Percentiles rank a stretch among this genome's conserved stretches.
phyloP scores from a whole-genome alignment of 2,797 vertebrate species.

The Notoglanidium macrostoma region DNA sequence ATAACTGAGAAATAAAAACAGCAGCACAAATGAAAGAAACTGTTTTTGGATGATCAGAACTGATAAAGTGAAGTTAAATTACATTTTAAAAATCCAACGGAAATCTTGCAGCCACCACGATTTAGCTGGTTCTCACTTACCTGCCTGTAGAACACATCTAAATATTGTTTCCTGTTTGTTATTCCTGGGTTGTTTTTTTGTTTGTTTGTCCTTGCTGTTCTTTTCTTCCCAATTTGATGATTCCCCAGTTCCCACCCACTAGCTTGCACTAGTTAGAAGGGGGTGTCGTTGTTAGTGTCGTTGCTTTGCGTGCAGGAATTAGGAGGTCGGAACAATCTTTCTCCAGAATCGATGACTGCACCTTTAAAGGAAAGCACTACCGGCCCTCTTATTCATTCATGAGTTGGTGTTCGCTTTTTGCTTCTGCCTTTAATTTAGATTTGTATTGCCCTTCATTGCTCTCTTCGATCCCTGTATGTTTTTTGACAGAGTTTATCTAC shows the following conservation, averaged over 20 bases:
- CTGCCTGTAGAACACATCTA: neutral
- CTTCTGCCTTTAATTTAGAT: neutral
- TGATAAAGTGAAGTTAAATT: slow-evolving; percentile 32
- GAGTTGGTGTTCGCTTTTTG: neutral
- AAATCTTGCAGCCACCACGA: neutral
- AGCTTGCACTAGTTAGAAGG: neutral
- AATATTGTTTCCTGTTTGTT: neutral
- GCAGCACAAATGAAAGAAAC: slow-evolving; percentile 14
- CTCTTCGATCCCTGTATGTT: neutral
- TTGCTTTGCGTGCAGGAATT: too few species aligned
- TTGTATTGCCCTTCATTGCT: neutral
- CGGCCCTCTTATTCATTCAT: neutral
- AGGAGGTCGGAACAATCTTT: too few species aligned
- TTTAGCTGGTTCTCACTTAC: neutral
- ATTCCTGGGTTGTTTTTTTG: neutral
- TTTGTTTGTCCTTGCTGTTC: neutral
- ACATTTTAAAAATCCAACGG: neutral
- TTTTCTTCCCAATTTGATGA: neutral
- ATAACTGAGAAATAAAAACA: neutral
- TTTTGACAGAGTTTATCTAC: neutral
- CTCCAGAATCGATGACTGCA: too few species aligned
- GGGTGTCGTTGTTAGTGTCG: too few species aligned
- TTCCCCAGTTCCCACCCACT: neutral
- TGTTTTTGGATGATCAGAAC: slow-evolving; percentile 9
- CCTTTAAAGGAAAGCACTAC: neutral